Conservation (phyloP, 2,797 vertebrate species). For the Sebastiscus albofasciatus region DNA sequence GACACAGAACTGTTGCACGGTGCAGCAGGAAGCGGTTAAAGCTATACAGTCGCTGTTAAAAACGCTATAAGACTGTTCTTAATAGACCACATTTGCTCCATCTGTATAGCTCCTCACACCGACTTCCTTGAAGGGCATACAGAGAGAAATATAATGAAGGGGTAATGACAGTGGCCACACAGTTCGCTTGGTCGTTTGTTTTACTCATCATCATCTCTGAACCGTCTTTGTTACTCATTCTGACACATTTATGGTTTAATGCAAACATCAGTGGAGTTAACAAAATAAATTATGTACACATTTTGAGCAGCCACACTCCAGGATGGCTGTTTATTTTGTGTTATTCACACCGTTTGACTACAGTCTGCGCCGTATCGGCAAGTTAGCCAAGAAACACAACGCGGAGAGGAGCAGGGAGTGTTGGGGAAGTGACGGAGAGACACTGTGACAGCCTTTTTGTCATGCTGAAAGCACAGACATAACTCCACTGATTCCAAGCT, state of each 20-base stretch:
- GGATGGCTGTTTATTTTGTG: neutral
- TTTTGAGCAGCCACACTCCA: neutral
- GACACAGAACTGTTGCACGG: conserved; percentile 2
- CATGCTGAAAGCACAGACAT: conserved; percentile 37
- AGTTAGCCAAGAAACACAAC: conserved; percentile 7
- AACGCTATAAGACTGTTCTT: conserved; percentile 11
- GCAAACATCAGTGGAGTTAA: neutral
- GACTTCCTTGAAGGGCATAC: neutral
- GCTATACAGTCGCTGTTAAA: conserved; percentile 4
- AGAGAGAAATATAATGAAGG: conserved; percentile 1
- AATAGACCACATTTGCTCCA: neutral
- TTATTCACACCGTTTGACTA: neutral
- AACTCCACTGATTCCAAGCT: conserved; percentile 6
- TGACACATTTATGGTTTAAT: neutral
- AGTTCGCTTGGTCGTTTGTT: conserved; percentile 2
- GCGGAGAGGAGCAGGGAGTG: neutral
- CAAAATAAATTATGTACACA: neutral
- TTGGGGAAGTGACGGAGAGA: conserved; percentile 20
- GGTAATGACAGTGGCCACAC: conserved; percentile 11
- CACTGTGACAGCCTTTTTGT: conserved; percentile 42
- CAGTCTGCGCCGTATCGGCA: neutral
- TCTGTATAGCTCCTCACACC: conserved; percentile 10
- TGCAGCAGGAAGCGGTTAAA: conserved; percentile 31
- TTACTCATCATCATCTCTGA: conserved; percentile 8
- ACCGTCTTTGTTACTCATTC: neutral